phyloP scores from a whole-genome alignment of 2,797 vertebrate genomes.

The Xenentodon cancila region DNA sequence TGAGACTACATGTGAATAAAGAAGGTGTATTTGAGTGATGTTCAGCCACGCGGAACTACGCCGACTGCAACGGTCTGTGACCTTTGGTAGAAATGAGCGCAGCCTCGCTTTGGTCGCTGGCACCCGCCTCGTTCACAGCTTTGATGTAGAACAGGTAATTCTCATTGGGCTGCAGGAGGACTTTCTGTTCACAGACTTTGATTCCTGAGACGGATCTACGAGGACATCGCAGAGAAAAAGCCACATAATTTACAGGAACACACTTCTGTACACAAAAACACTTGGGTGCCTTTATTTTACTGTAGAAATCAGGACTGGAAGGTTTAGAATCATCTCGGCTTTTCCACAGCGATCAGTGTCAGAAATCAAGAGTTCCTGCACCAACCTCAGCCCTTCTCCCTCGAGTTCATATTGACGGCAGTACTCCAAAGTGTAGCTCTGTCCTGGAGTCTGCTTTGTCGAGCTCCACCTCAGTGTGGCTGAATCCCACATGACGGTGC shows the following conservation, averaged over 20 bases:
- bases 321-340: no score
- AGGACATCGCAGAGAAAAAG: constrained; percentile 5
- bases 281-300: no score
- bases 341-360: background rate
- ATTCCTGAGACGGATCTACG: constrained; percentile 92
- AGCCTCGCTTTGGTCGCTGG: constrained; percentile 95
- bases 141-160: constrained; percentile 97
- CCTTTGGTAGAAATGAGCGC: constrained; percentile 96
- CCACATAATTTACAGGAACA: background rate
- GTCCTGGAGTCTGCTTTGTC: constrained; percentile 55
- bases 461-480: constrained; percentile 89
- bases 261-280: no score
- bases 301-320: no score
- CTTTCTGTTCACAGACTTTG: constrained; percentile 84
- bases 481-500: constrained; percentile 89
- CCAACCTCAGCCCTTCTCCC: constrained; percentile 94
- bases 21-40: background rate
- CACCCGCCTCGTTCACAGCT: constrained; percentile 89
- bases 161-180: constrained; percentile 90
- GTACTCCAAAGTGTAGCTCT: constrained; percentile 92
- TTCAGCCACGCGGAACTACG: background rate
- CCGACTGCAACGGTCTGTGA: constrained; percentile 47
- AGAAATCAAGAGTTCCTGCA: background rate
- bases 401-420: constrained; percentile 92
- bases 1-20: background rate